A percentile compares a stretch with the other conserved stretches of the same genome.
Evolutionary conservation across 2,113 vertebrate species (phyloP).

Genomic region (Microtus pennsylvanicus): DNA sequence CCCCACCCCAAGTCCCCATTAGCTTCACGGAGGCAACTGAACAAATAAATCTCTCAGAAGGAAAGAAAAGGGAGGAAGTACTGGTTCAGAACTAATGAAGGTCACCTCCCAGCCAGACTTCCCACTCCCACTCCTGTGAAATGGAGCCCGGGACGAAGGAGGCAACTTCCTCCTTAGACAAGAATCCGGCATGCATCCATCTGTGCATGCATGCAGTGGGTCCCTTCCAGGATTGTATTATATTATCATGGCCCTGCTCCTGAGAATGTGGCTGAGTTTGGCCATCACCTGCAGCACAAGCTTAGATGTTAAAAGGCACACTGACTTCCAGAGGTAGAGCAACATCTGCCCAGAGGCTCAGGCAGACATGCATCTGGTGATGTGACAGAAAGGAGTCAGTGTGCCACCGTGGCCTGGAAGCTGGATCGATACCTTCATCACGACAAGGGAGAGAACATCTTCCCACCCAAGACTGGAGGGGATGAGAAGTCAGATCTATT

Average conservation of each 20-base stretch:
- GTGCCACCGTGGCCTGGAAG: background rate
- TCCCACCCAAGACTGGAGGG: background rate
- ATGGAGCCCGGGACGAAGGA: constrained; percentile 26
- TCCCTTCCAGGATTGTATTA: background rate
- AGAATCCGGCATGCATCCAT: background rate
- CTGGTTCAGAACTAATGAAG: constrained; percentile 67
- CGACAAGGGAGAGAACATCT: background rate
- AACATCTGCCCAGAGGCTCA: background rate
- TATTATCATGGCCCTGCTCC: background rate
- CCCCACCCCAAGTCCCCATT: constrained; percentile 60
- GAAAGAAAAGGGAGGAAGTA: constrained; percentile 62
- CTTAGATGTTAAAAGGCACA: background rate
- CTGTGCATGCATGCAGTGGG: background rate
- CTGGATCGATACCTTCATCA: background rate
- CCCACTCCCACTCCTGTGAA: constrained; percentile 51
- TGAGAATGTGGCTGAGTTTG: background rate
- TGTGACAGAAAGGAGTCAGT: background rate
- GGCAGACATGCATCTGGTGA: too few species aligned
- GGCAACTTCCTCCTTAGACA: background rate
- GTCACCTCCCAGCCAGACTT: constrained; percentile 58
- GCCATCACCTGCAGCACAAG: background rate
- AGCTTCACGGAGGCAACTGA: constrained; percentile 63
- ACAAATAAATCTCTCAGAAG: constrained; percentile 77
- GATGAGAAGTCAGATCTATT: background rate
- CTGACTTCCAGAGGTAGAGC: background rate